Conservation (phyloP, 2,888 invertebrate genomes). For the Protodeltote pygarga region DNA sequence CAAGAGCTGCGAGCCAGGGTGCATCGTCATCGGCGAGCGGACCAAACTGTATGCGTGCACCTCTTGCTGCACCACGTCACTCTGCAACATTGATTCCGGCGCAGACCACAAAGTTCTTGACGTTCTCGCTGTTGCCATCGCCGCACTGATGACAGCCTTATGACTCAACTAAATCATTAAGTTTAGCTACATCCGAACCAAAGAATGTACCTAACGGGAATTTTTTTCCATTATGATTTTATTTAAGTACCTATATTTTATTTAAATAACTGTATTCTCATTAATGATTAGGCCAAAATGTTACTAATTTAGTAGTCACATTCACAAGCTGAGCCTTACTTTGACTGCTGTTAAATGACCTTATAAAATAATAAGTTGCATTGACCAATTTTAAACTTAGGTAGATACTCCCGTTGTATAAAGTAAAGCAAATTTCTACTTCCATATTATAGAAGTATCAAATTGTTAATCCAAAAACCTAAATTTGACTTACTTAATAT, state of each 20-base stretch:
- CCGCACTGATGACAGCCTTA: conserved; percentile 28
- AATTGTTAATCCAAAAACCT: not conserved
- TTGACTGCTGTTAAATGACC: too few species aligned
- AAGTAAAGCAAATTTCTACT: not conserved
- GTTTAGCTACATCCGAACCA: conserved; percentile 19
- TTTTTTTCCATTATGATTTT: too few species aligned
- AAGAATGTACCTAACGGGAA: conserved; percentile 24
- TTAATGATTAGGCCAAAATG: not conserved
- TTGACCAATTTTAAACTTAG: too few species aligned
- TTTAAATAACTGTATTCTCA: not conserved
- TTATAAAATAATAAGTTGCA: too few species aligned
- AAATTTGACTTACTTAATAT: not conserved
- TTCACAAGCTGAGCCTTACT: too few species aligned
- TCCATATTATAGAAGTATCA: not conserved
- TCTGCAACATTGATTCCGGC: conserved; percentile 92
- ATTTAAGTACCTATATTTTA: too few species aligned
- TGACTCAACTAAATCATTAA: conserved; percentile 32
- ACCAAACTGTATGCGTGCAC: conserved; percentile 96
- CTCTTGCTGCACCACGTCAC: conserved; percentile 92
- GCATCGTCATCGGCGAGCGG: conserved; percentile 95
- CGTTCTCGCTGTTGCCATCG: conserved; percentile 16
- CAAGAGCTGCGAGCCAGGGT: conserved; percentile 94
- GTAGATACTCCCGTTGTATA: conserved; percentile 9
- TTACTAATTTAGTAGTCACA: too few species aligned
- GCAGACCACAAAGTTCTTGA: conserved; percentile 42